phyloP scores from a whole-genome alignment of 1,140 invertebrate genomes.

The Leptonema lineaticorne region DNA sequence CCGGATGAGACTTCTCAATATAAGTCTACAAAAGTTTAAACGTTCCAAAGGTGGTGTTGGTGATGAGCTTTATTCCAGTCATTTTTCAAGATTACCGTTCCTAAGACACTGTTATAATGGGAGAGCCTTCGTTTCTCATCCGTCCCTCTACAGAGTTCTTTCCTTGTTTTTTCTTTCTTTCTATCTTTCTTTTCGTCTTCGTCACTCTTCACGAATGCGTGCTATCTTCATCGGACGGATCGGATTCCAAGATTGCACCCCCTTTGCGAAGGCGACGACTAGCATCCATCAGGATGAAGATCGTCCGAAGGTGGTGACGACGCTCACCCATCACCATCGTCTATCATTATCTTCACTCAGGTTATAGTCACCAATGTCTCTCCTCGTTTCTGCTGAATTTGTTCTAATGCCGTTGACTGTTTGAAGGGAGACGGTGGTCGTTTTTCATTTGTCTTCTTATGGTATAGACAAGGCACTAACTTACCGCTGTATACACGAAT shows the following conservation, averaged over 20 bases:
- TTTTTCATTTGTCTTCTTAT: constrained; percentile 35
- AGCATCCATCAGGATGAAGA: constrained; percentile 23
- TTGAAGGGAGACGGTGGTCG: constrained; percentile 15
- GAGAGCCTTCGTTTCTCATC: neutral
- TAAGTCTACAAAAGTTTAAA: too few species aligned
- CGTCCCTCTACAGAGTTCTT: neutral
- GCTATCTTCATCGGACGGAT: constrained; percentile 22
- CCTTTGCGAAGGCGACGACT: neutral
- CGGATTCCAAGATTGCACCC: constrained; percentile 13
- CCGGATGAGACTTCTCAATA: too few species aligned
- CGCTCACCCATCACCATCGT: neutral
- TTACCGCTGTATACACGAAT: constrained; percentile 4
- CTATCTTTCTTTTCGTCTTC: neutral
- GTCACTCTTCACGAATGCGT: neutral
- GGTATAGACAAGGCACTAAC: constrained; percentile 18
- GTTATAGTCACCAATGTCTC: too few species aligned
- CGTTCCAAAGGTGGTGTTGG: too few species aligned
- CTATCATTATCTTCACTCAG: too few species aligned
- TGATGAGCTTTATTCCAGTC: constrained; percentile 1
- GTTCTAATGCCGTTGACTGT: neutral
- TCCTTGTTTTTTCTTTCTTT: constrained; percentile 1
- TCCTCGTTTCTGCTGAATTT: too few species aligned
- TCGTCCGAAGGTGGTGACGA: neutral
- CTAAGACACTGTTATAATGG: constrained; percentile 10
- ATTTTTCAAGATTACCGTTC: constrained; percentile 13